A percentile compares a stretch with the other conserved stretches of the same genome.
These are phyloP conservation scores for Semotilus atromaculatus DNA, from an alignment of 2,797 vertebrate species.

Conservation along the genomic window DNA sequence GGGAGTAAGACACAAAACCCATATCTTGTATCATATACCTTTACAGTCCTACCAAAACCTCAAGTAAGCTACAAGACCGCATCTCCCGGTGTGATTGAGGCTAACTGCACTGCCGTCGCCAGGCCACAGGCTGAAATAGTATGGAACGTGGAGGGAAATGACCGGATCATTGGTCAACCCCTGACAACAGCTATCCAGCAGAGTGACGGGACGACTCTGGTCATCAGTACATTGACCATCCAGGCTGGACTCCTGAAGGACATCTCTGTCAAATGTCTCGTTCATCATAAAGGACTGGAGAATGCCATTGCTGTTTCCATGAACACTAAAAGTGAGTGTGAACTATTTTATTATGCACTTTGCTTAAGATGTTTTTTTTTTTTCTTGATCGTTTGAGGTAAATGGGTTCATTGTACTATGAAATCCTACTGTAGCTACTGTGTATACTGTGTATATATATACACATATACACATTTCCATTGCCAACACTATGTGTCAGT, in stretches of 20 bases:
- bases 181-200: constrained; percentile 63
- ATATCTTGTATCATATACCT: constrained; percentile 4
- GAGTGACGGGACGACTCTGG: constrained; percentile 78
- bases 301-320: constrained; percentile 81
- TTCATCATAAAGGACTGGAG: constrained; percentile 83
- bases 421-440: not conserved
- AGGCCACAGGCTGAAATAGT: constrained; percentile 78
- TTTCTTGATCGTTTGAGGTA: not conserved
- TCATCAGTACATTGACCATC: constrained; percentile 78
- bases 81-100: constrained; percentile 79
- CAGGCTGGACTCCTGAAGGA: constrained; percentile 78
- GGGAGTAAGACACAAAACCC: not conserved
- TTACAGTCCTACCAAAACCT: constrained; percentile 81
- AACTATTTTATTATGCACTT: not conserved
- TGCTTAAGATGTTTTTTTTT: not conserved
- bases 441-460: too few relatives aligned
- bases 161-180: constrained; percentile 77
- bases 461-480: too few relatives aligned
- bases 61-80: constrained; percentile 82
- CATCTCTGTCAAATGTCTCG: constrained; percentile 82
- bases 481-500: too few relatives aligned
- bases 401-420: not conserved
- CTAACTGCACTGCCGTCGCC: constrained; percentile 80
- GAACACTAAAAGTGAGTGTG: constrained; percentile 84
- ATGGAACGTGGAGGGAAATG: constrained; percentile 82